Conservation (phyloP, 2,888 invertebrate species). For the Lepidochrysops patricia region DNA sequence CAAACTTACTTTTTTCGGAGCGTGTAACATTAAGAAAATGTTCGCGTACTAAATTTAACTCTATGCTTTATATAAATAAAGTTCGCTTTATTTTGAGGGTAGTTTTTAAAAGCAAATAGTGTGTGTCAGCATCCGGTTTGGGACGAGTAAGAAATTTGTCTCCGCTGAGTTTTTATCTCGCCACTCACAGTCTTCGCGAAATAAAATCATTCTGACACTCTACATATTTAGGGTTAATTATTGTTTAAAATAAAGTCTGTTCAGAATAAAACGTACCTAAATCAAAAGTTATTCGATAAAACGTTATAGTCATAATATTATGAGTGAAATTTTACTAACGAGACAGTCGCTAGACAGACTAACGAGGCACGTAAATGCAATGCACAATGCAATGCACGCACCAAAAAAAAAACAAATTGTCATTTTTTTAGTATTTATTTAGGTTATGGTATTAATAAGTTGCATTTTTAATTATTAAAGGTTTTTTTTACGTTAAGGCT, state of each 20-base stretch:
- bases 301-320: too few relatives aligned
- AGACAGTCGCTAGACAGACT: too few relatives aligned
- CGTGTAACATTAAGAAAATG: constrained; percentile 12
- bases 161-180: constrained; percentile 38
- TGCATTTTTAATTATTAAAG: too few relatives aligned
- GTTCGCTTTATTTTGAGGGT: background rate
- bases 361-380: too few relatives aligned
- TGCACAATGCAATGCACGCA: too few relatives aligned
- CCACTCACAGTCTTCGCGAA: constrained; percentile 39
- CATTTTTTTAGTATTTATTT: too few relatives aligned
- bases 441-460: too few relatives aligned
- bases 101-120: constrained; percentile 20
- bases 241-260: background rate
- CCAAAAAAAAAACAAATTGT: too few relatives aligned
- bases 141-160: constrained; percentile 69
- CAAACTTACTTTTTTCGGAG: constrained; percentile 22
- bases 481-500: too few relatives aligned
- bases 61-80: background rate
- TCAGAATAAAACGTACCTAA: too few relatives aligned
- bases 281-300: too few relatives aligned
- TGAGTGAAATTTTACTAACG: background rate
- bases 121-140: constrained; percentile 36
- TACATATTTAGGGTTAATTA: background rate
- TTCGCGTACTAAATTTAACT: background rate
- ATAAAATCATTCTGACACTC: constrained; percentile 57